Evolutionary conservation across 2,797 vertebrate species (phyloP), one percentile per base, ranked within the genome.

Genomic region (Karalla daura): DNA sequence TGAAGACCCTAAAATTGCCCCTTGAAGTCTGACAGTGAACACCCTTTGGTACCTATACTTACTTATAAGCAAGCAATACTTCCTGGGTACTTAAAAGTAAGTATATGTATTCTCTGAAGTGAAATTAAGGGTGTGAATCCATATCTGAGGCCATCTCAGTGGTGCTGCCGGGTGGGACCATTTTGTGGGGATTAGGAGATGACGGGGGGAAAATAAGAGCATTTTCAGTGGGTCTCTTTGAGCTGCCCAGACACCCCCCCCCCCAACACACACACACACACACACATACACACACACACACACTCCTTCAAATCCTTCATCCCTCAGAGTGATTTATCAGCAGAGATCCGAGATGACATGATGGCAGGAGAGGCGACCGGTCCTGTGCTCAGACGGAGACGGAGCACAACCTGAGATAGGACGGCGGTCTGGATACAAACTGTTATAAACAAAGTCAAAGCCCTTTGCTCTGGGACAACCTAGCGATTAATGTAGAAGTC

Each of bases 281-380:
- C n/a, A n/a, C n/a, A n/a, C n/a, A n/a, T n/a, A n/a, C n/a, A n/a
- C n/a, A n/a, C n/a, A n/a, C n/a, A n/a, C n/a, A n/a, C n/a, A n/a
- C n/a, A n/a, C 50, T 61, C 27, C 35, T 64, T 76, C 49, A 70
- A 80, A 70, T 77, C 68, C 53, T 53, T 64, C 53, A 61, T 50
- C 63, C 15, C 20, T 33, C 40, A 43, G 27, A 58, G 24, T 76
- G 64, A 82, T 82, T 67, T 80, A 77, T 80, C 50, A 69, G 49
- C 9, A 28, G 39, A 67, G 61, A 62, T 50, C 63, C 58, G 24
- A 43, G 35, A 54, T 52, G 77, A 47, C 61, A 70, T 23, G 54
- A 41, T 60, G 40, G 30, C 56, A 46, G 33, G 15, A 58, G 43
- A 44, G 59, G 58, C 36, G 69, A 63, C 36, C 40, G n/a, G 52